Conservation (phyloP, 2,888 invertebrate species). For the Yponomeuta plumbellus region DNA sequence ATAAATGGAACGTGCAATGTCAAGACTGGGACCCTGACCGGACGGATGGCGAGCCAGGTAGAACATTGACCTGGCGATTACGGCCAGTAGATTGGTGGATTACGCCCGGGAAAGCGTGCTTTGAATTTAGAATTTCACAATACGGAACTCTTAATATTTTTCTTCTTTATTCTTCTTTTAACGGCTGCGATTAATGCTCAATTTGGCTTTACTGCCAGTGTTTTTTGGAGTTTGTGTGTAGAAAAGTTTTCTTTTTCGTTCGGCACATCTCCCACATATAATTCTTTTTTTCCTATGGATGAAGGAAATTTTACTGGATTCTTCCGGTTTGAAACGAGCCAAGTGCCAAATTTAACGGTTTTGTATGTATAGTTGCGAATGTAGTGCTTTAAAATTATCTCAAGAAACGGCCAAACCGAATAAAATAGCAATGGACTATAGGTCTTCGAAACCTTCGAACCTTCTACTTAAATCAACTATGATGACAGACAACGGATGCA, state of each 20-base stretch:
- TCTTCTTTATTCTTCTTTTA: too few relatives aligned
- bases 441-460: too few relatives aligned
- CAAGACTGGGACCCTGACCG: conserved; percentile 56
- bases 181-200: not conserved
- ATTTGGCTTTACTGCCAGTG: not conserved
- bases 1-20: conserved; percentile 47
- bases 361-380: too few relatives aligned
- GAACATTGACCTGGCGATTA: conserved; percentile 48
- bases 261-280: not conserved
- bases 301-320: not conserved
- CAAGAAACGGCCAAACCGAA: too few relatives aligned
- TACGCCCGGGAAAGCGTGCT: conserved; percentile 46
- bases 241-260: not conserved
- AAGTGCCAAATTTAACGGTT: not conserved
- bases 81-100: conserved; percentile 49
- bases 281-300: not conserved
- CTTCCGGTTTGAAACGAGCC: not conserved
- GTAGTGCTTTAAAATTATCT: too few relatives aligned
- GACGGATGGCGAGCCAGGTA: conserved; percentile 40
- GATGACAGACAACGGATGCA: too few relatives aligned
- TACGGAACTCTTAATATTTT: not conserved
- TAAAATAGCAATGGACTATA: too few relatives aligned
- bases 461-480: too few relatives aligned
- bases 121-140: conserved; percentile 36
- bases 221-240: not conserved